These are phyloP conservation scores for Schlechtendalia chinensis DNA, from an alignment of 1,140 invertebrate genomes.

Conservation along the genomic window DNA sequence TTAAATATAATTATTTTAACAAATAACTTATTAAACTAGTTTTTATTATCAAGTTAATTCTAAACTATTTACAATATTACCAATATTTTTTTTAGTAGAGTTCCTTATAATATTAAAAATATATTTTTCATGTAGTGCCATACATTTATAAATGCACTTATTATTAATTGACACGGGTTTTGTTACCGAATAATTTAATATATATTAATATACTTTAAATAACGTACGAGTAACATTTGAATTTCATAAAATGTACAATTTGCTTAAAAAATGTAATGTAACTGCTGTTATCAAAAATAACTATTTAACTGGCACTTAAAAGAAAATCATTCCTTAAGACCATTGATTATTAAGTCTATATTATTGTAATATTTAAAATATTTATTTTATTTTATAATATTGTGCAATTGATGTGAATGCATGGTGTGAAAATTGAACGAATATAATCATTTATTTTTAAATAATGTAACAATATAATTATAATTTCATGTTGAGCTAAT, in stretches of 20 bases:
- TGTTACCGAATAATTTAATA: not conserved
- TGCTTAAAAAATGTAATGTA: no score
- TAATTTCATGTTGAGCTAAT: constrained; percentile 18
- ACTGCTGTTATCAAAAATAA: no score
- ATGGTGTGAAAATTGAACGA: no score
- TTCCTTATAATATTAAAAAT: not conserved
- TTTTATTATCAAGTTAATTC: not conserved
- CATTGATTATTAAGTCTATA: no score
- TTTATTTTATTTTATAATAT: no score
- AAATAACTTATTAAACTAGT: not conserved
- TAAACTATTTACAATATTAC: not conserved
- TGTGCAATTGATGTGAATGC: no score
- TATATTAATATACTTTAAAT: not conserved
- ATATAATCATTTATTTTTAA: constrained; percentile 30
- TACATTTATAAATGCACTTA: not conserved
- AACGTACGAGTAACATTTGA: no score
- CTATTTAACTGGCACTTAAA: no score
- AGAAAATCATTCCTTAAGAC: no score
- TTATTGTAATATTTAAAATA: no score
- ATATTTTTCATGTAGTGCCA: constrained; percentile 27
- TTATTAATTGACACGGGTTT: not conserved
- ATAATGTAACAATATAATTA: constrained; percentile 17
- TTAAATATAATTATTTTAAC: not conserved
- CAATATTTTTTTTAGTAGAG: not conserved
- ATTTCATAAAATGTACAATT: no score